These are phyloP conservation scores for Drosophila paramelanica DNA, from an alignment of 2,888 invertebrate species.

Conservation along the genomic window DNA sequence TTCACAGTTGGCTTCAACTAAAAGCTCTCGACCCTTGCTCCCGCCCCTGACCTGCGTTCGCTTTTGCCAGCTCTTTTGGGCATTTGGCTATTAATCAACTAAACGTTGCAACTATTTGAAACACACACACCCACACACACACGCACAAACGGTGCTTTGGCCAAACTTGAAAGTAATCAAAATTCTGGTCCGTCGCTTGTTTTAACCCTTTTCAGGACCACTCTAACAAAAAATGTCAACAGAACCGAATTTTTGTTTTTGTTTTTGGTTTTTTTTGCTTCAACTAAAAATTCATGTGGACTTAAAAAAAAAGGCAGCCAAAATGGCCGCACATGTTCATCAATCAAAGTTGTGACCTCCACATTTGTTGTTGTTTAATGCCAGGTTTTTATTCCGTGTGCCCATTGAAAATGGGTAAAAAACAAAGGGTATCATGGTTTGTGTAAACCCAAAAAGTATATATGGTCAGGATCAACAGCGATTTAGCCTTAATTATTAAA, in stretches of 20 bases:
- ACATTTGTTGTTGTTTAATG: conserved; percentile 31
- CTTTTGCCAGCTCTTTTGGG: conserved; percentile 8
- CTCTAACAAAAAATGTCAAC: conserved; percentile 67
- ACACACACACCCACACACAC: conserved; percentile 27
- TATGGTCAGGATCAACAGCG: no score
- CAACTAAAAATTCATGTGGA: conserved; percentile 61
- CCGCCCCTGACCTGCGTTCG: background rate
- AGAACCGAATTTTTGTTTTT: conserved; percentile 37
- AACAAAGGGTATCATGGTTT: no score
- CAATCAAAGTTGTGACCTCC: conserved; percentile 70
- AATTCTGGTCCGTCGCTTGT: conserved; percentile 55
- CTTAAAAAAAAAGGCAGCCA: conserved; percentile 28
- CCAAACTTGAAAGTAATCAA: conserved; percentile 75
- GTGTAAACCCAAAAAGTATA: no score
- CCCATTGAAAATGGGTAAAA: no score
- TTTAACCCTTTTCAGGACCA: conserved; percentile 42
- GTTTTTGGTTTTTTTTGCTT: conserved; percentile 15
- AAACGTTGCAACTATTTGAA: conserved; percentile 78
- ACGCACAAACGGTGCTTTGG: conserved; percentile 22
- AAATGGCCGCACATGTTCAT: conserved; percentile 72
- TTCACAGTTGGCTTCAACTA: conserved; percentile 70
- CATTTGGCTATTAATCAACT: conserved; percentile 77
- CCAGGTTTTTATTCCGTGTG: background rate
- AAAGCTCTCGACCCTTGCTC: conserved; percentile 45
- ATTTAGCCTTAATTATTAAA: no score